Conservation (phyloP, 2,113 vertebrate species). For the Cacatua alba region DNA sequence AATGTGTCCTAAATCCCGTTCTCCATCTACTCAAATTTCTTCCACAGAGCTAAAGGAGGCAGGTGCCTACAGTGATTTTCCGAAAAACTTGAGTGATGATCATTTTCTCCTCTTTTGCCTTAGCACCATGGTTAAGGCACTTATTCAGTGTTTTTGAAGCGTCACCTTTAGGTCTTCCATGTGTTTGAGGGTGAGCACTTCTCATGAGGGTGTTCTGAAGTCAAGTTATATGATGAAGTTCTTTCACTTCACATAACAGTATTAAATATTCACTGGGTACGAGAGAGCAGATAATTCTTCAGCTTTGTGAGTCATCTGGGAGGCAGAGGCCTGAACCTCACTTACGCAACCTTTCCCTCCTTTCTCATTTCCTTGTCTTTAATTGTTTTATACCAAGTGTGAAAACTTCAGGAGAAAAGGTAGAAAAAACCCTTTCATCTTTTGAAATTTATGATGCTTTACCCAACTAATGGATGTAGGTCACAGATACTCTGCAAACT, state of each 20-base stretch:
- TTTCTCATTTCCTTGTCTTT: background rate
- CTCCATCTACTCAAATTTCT: background rate
- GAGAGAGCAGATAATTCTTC: background rate
- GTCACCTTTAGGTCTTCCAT: background rate
- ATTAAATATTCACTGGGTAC: background rate
- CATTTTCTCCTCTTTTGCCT: background rate
- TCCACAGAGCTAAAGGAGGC: background rate
- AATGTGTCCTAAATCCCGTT: background rate
- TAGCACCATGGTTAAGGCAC: background rate
- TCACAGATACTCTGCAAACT: background rate
- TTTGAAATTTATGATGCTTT: constrained; percentile 1
- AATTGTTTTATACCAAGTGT: background rate
- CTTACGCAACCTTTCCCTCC: background rate
- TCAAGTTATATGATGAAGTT: background rate
- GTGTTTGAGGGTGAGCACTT: background rate
- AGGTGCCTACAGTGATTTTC: background rate
- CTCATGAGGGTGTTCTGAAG: background rate
- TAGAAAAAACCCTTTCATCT: background rate
- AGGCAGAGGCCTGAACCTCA: background rate
- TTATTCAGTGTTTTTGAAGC: background rate
- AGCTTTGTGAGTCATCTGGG: background rate
- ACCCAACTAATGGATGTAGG: background rate
- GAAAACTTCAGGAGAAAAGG: background rate
- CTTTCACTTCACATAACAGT: background rate
- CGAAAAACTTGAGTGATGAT: background rate